Evolutionary conservation across 2,113 vertebrate species (phyloP), one percentile per base, ranked within the genome.

Genomic region (Cairina moschata): DNA sequence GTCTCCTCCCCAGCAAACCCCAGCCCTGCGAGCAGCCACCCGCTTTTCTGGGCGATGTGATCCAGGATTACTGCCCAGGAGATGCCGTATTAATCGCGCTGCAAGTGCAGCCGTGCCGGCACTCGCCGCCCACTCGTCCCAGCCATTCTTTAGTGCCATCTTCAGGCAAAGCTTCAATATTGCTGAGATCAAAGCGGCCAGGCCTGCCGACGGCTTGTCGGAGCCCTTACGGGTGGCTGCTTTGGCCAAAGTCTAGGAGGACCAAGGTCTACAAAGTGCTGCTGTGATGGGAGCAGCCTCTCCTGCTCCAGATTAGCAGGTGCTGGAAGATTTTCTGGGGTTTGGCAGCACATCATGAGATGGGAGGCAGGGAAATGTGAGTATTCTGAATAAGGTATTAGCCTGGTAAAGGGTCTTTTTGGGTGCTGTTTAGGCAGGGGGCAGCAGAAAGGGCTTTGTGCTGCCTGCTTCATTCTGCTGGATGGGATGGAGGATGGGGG

Each of bases 81-180:
- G 6, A 58, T 3, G 54, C 63, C 7, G 68, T 5, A 25, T 72
- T 14, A 52, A 62, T n/a, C 5, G 9, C 42, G 1, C 21, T 1
- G 8, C 31, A 62, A 55, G 65, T 12, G 74, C 66, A n/a, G 81
- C n/a, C 1, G 8, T 2, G 89, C 66, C 4, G 15, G 55, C 55
- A 36, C 34, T 74, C 3, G 17, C 93, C 2, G 25, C 78, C 8
- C 10, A 87, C 88, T 94, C 69, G 15, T 32, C 91, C 96, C 55
- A 32, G 91, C 81, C 95, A 91, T 96, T 95, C 97, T 97, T 93
- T 88, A 95, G 96, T 94, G 97, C 97, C 97, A 97, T 97, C 97
- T 97, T 97, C 97, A 97, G 97, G 97, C 97, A 90, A 96, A 96
- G 92, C 89, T 36, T 65, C 54, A 50, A 86, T 4, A 97, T 4